These are phyloP conservation scores for Chondrilla cf. caribensis DNA, from an alignment of 37 sponge, comb jelly and placozoan species.

Conservation along the genomic window DNA sequence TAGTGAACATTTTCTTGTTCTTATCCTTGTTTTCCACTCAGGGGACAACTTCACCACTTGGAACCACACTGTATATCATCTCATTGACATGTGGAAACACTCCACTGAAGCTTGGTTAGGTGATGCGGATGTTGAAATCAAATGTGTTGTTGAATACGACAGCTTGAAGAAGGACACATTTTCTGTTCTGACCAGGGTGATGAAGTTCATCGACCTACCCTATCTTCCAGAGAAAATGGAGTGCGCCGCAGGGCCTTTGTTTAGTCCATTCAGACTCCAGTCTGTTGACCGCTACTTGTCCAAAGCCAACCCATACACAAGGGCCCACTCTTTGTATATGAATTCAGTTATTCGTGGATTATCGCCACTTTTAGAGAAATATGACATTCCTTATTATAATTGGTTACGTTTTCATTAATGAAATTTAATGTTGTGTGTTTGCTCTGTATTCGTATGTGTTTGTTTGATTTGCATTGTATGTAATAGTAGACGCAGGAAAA, in stretches of 20 bases:
- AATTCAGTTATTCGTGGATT: background rate
- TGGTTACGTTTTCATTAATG: constrained; percentile 6
- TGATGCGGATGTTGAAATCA: too few relatives aligned
- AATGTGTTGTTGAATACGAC: background rate
- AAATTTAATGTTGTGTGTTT: background rate
- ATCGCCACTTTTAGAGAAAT: background rate
- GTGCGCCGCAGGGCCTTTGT: background rate
- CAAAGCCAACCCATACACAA: constrained; percentile 4
- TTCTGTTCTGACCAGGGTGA: background rate
- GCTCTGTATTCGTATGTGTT: too few relatives aligned
- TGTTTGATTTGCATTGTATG: too few relatives aligned
- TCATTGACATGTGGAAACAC: background rate
- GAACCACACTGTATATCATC: background rate
- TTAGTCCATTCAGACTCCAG: constrained; percentile 10
- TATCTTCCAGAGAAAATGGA: background rate
- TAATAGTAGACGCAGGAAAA: too few relatives aligned
- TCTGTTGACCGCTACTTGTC: constrained; percentile 1
- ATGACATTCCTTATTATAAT: constrained; percentile 9
- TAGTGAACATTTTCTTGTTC: too few relatives aligned
- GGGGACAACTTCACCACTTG: constrained; percentile 11
- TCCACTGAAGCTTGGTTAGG: background rate
- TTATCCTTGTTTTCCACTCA: too few relatives aligned
- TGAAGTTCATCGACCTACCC: constrained; percentile 7
- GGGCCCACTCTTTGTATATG: background rate
- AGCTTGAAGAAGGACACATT: background rate